Conservation (phyloP, 2,113 vertebrate species). For the Macrotus californicus region DNA sequence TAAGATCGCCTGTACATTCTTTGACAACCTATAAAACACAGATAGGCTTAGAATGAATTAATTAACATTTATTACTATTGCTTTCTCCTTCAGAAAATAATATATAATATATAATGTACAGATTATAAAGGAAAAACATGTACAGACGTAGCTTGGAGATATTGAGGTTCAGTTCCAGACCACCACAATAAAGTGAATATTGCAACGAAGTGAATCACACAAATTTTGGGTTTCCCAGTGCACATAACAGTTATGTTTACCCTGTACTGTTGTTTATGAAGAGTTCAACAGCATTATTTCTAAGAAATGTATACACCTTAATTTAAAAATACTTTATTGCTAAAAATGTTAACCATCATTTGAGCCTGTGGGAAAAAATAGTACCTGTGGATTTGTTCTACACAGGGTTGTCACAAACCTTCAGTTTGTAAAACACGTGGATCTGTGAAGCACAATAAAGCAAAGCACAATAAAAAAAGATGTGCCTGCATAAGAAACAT, state of each 20-base stretch:
- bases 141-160: not conserved
- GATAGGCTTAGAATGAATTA: conserved; percentile 17
- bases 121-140: not conserved
- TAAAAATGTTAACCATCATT: not conserved
- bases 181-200: too few species aligned
- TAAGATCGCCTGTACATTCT: not conserved
- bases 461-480: not conserved
- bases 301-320: not conserved
- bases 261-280: not conserved
- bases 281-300: not conserved
- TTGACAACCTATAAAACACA: conserved; percentile 16
- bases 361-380: not conserved
- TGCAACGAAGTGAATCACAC: not conserved
- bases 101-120: not conserved
- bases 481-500: not conserved
- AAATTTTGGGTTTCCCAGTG: not conserved
- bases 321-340: not conserved
- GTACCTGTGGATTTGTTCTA: too few species aligned
- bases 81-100: not conserved
- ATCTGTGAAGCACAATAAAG: too few species aligned
- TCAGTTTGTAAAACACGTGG: not conserved
- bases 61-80: conserved; percentile 27
- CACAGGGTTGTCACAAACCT: not conserved
- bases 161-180: not conserved
- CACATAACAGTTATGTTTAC: not conserved